Conservation (phyloP, 2,113 vertebrate genomes). For the Cnemophilus loriae region DNA sequence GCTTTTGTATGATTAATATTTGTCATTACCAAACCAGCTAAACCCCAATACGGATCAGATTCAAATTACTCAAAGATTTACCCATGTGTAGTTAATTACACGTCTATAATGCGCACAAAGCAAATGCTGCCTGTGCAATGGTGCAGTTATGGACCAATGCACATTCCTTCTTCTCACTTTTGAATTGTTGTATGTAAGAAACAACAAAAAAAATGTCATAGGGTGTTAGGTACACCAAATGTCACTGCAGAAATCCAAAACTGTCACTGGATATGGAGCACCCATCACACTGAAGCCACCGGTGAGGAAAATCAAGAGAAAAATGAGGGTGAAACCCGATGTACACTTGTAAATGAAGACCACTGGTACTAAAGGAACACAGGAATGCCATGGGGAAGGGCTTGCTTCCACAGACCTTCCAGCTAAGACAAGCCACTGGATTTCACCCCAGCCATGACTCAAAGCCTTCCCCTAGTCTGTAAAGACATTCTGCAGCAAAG, state of each 20-base stretch:
- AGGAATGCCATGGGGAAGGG: not conserved
- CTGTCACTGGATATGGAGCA: not conserved
- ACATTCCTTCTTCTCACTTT: not conserved
- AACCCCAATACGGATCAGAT: not conserved
- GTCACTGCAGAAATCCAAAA: not conserved
- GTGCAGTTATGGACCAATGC: not conserved
- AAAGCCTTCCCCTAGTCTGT: not conserved
- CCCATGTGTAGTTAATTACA: not conserved
- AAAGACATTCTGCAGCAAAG: not conserved
- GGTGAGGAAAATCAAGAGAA: not conserved
- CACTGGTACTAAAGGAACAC: not conserved
- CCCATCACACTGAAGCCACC: not conserved
- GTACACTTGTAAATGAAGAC: not conserved
- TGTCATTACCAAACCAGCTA: not conserved
- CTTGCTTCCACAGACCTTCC: not conserved
- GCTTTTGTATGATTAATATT: fast-evolving
- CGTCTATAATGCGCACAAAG: not conserved
- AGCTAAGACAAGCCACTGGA: not conserved
- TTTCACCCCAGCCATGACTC: not conserved
- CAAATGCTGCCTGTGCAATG: not conserved
- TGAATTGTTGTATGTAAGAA: not conserved
- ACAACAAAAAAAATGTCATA: not conserved
- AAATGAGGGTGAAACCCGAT: fast-evolving
- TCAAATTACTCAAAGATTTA: not conserved
- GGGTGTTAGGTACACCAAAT: not conserved